Conservation (phyloP, 2,797 vertebrate genomes). For the Leuciscus waleckii region DNA sequence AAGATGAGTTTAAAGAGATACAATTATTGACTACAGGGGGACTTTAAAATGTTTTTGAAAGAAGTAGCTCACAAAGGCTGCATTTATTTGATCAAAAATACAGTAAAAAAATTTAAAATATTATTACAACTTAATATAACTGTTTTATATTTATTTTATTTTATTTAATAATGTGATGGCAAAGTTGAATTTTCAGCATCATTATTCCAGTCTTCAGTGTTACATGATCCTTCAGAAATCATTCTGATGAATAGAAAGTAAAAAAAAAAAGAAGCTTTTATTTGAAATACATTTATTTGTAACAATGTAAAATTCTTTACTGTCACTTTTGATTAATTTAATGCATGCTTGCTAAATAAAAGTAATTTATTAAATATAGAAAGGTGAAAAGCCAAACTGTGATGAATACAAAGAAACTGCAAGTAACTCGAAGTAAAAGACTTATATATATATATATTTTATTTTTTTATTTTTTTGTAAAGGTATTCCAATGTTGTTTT, state of each 20-base stretch:
- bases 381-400: neutral
- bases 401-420: no score
- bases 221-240: neutral
- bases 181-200: neutral
- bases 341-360: neutral
- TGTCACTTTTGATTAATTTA: neutral
- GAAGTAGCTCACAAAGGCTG: neutral
- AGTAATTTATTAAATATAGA: neutral
- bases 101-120: neutral
- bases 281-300: no score
- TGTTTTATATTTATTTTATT: neutral
- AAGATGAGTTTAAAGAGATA: no score
- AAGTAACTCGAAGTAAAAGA: no score
- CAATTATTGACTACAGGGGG: no score
- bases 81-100: neutral
- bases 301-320: no score
- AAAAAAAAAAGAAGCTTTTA: no score
- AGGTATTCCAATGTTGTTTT: neutral
- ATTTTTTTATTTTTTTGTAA: neutral
- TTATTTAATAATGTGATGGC: neutral
- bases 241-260: neutral
- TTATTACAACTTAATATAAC: neutral
- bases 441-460: no score
- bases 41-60: neutral
- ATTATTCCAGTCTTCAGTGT: neutral